A percentile compares a stretch with the other conserved stretches of the same genome.
These are phyloP conservation scores for Lagocephalus sceleratus DNA, from an alignment of 2,797 vertebrate species.

Conservation along the genomic window DNA sequence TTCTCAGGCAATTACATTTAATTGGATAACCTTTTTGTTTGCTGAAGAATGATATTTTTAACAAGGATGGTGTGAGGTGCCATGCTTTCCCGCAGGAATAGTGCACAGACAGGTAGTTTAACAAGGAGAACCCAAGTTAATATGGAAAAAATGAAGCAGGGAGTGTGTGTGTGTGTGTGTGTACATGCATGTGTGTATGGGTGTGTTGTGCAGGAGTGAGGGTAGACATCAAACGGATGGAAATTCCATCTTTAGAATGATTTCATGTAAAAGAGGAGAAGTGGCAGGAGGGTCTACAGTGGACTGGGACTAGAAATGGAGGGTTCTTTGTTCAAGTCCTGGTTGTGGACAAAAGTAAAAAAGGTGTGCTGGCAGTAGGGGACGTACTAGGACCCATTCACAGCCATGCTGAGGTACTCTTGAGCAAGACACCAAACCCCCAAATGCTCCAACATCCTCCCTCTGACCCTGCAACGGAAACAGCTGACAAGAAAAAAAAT, in stretches of 20 bases:
- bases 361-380: too few relatives aligned
- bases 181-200: not conserved
- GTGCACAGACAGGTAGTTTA: constrained; percentile 43
- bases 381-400: too few relatives aligned
- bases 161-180: constrained; percentile 35
- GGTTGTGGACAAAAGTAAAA: too few relatives aligned
- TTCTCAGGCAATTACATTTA: constrained; percentile 71
- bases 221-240: constrained; percentile 63
- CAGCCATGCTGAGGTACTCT: too few relatives aligned
- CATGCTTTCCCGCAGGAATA: constrained; percentile 44
- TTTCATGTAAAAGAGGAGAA: constrained; percentile 33
- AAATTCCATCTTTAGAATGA: constrained; percentile 58
- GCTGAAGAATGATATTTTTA: constrained; percentile 62
- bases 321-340: too few relatives aligned
- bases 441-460: too few relatives aligned
- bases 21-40: constrained; percentile 73
- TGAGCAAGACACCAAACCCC: too few relatives aligned
- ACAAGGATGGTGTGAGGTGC: constrained; percentile 50
- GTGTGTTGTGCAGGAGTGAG: constrained; percentile 19
- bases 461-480: too few relatives aligned
- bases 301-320: too few relatives aligned
- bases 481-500: too few relatives aligned
- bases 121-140: constrained; percentile 40
- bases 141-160: constrained; percentile 57
- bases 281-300: constrained; percentile 39